Evolutionary conservation across 1,140 invertebrate species (phyloP), one percentile per base, ranked within the genome.

Genomic region (Diachasmimorpha longicaudata): DNA sequence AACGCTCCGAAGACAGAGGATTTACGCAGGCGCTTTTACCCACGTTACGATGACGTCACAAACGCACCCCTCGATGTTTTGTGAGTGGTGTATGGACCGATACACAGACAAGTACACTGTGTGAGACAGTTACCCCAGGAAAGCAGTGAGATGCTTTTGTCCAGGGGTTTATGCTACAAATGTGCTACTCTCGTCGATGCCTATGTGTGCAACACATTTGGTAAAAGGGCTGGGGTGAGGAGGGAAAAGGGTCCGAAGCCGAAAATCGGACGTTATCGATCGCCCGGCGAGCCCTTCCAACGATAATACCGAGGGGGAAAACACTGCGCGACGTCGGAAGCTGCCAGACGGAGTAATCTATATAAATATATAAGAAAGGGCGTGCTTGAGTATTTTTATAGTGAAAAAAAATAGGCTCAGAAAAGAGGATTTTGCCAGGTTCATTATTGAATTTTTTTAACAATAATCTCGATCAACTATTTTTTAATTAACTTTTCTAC

Each of bases 241-340:
- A 31, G 3, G 42, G 14, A 55, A 72, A 72, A 55, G n/a, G 16
- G 31, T 36, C 48, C 23, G 25, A 31, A 48, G 44, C 46, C 44
- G 44, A 71, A 71, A 71, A 71, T 71, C 70, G 44, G 70, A 71
- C 44, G 23, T 10, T 71, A 71, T 71, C 44, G 70, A 71, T 71
- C 70, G 68, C 14, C 11, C 13, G 16, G 31, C 3, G 44, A 71
- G 70, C 44, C 46, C 42, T 48, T 36, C 19, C 70, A 52, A n/a
- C 19, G 25, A 21, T 48, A 36, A 48, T 48, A 46, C 21, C 44
- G 23, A 68, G 36, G 25, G 36, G 21, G 44, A 25, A 48, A 52
- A 71, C 44, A 44, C n/a, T 9, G 13, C 21, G 8, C 39, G 39
- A 31, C 21, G 11, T 63, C 19, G 58, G 23, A 63, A 63, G 67